Evolutionary conservation across 2,113 vertebrate genomes (phyloP), one percentile per base, ranked within the genome.

Genomic region (Tetraodon nigroviridis): DNA sequence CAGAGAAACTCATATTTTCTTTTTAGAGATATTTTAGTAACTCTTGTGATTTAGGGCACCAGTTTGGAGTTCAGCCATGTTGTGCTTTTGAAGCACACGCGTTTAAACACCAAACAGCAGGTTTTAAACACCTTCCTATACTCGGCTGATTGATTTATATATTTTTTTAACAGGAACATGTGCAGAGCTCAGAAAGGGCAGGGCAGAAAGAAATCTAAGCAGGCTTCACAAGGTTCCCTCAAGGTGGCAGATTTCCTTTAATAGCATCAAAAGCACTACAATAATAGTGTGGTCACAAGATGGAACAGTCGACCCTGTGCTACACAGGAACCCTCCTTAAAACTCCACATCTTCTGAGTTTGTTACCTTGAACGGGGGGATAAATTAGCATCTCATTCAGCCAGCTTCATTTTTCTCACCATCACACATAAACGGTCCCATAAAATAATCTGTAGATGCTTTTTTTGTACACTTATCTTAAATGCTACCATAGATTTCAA

Each of bases 401-500:
- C 49, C n/a, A 27, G 62, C 51, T 51, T 44, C 17, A 20, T 48
- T 64, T 50, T 64, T 47, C 51, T 54, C 58, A 47, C 61, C 50
- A 59, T 70, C 51, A 50, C n/a, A 71, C 55, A 64, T 49, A 44
- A 14, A 44, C 15, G 16, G 42, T 61, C 41, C 57, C 64, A 44
- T 74, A 63, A 65, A 79, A 69, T 61, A 24, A 32, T 66, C 66
- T 81, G 20, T 71, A 42, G 42, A 60, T 54, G 51, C 69, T 61
- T 60, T 69, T 76, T 72, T 54, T 83, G 79, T 83, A 86, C 78
- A 87, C 48, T 67, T 70, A 61, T 76, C 59, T 79, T 67, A 73
- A 87, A 87, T 89, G 87, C 89, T 89, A 90, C 90, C 72, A 79
- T 82, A 69, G 65, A 82, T 60, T 65, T 6, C 73, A 74, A 84